Base-by-base conservation (phyloP, 2,797 vertebrate species). In the Danio kyathit region DNA sequence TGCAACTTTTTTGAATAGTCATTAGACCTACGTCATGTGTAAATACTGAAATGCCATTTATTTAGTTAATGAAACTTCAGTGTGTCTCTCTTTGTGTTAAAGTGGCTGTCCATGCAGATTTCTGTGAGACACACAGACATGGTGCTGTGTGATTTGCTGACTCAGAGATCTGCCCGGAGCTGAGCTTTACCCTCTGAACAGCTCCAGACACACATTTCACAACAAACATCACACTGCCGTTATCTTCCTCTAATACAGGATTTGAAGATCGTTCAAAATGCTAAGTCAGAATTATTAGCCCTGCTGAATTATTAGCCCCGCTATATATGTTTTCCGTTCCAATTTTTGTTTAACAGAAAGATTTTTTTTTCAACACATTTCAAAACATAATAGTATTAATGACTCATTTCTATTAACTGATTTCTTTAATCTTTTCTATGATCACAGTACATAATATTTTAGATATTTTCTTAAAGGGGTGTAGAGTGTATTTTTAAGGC, bases 151-250 rank as follows among this genome's bases (percentile, higher is more conserved):
- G 48, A 57, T 59, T 57, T 51, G 70, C 71, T 80, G 70, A 69
- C 46, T 82, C 67, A 66, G 75, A 92, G 88, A 90, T 90, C 92
- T 92, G 90, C 91, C 91, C 92, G 92, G 74, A 40, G n/a, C 67
- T 83, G 29, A 82, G 89, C 91, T 85, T 90, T 89, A 89, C 90
- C 90, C 92, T 95, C 94, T 93, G 94, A 90, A 91, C 90, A 86
- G 94, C 93, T 90, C 93, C 92, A 90, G 95, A 90, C 78, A 93
- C 86, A 74, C 93, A 95, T 78, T 95, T 91, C 87, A 95, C 94
- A 90, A 95, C 93, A 90, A 93, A 81, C 16, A 95, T 90, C 86
- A 94, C 92, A 88, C 95, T 74, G 85, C 89, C 89, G 80, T 94
- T 54, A 61, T 52, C 56, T 43, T 69, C 29, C 17, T 67, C 38